Evolutionary conservation across 2,797 vertebrate genomes (phyloP).

Genomic region (Gallirallus australis): DNA sequence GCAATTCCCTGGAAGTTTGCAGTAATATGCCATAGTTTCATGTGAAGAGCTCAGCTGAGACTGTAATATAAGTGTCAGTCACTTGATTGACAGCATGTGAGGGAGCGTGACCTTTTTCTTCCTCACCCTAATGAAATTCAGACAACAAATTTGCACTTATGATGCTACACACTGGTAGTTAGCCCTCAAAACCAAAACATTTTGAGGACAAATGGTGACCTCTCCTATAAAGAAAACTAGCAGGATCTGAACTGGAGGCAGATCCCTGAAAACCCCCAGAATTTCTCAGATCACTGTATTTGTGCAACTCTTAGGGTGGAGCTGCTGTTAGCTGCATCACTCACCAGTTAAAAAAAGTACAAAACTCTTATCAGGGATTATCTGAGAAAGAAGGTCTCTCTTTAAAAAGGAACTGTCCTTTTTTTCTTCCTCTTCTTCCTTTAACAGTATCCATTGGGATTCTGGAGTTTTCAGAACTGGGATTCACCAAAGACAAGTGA

Average conservation of each 20-base stretch:
- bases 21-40: not conserved
- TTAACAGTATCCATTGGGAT: not conserved
- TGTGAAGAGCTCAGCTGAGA: not conserved
- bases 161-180: not conserved
- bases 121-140: not conserved
- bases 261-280: not conserved
- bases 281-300: not conserved
- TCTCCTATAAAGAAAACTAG: not conserved
- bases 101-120: not conserved
- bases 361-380: not conserved
- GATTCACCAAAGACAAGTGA: not conserved
- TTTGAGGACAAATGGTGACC: not conserved
- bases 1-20: conserved; percentile 9
- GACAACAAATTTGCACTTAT: not conserved
- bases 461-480: not conserved
- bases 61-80: not conserved
- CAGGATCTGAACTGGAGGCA: not conserved
- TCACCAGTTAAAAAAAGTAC: not conserved
- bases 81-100: not conserved
- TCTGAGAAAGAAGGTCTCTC: not conserved
- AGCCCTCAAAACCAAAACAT: not conserved
- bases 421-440: not conserved
- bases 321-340: not conserved
- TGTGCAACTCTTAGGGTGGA: not conserved
- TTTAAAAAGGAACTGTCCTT: not conserved